Conservation (phyloP, 2,888 invertebrate genomes). For the Chymomyza amoena region DNA sequence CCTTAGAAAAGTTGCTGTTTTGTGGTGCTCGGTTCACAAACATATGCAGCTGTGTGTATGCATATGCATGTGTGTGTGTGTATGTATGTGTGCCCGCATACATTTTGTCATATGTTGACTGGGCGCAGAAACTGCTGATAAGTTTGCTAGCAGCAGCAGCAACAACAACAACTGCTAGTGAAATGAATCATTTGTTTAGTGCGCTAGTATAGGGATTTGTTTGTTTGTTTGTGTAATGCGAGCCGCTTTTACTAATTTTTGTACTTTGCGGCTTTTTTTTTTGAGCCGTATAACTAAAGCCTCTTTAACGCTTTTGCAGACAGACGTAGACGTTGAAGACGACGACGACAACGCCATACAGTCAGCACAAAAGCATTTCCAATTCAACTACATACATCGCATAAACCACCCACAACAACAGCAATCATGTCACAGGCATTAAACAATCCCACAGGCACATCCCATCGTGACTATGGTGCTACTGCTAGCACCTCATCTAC, state of each 20-base stretch:
- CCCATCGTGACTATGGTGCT: constrained; percentile 76
- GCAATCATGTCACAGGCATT: constrained; percentile 52
- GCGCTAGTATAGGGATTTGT: neutral
- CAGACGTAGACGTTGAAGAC: neutral
- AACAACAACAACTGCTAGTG: constrained; percentile 30
- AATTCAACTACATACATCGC: neutral
- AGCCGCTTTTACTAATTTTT: neutral
- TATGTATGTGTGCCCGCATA: neutral
- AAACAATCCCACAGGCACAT: constrained; percentile 61
- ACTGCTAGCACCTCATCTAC: constrained; percentile 64
- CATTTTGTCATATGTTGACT: neutral
- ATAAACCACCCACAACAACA: neutral
- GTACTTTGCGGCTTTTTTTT: neutral
- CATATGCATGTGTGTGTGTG: neutral
- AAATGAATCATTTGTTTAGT: neutral
- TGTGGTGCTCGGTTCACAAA: neutral
- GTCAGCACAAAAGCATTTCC: neutral
- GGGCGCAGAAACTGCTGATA: constrained; percentile 27
- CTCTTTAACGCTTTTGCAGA: neutral
- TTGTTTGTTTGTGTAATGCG: constrained; percentile 49
- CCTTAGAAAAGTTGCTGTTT: neutral
- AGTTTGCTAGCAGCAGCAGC: constrained; percentile 19
- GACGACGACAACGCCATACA: neutral
- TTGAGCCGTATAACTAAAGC: neutral
- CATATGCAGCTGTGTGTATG: neutral